Percentiles rank a stretch among this genome's conserved stretches.
Evolutionary conservation across 2,888 invertebrate genomes (phyloP).

Genomic region (Cryptophagus acutangulus): DNA sequence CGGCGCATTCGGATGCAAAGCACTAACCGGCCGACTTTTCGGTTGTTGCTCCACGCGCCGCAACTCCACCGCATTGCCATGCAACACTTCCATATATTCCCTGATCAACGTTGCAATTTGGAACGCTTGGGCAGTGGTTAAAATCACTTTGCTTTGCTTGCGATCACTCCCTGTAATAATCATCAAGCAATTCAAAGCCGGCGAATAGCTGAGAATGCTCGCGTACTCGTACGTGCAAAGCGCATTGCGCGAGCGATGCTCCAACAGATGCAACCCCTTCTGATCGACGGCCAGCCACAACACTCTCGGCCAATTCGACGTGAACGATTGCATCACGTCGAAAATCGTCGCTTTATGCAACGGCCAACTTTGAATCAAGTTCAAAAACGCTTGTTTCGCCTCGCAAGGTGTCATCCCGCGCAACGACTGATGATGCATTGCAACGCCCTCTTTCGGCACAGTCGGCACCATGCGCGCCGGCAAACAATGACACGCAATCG

Average conservation of each 20-base stretch:
- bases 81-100: slow-evolving; percentile 71
- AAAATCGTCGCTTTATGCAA: slow-evolving; percentile 89
- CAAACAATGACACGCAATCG: slow-evolving; percentile 74
- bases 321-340: slow-evolving; percentile 95
- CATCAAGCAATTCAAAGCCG: slow-evolving; percentile 87
- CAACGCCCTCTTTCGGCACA: slow-evolving; percentile 77
- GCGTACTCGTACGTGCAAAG: slow-evolving; percentile 88
- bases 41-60: slow-evolving; percentile 38
- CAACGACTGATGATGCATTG: slow-evolving; percentile 86
- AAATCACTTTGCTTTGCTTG: slow-evolving; percentile 87
- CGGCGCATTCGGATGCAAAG: slow-evolving; percentile 50
- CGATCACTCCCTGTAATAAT: slow-evolving; percentile 86
- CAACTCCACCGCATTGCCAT: slow-evolving; percentile 35
- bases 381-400: slow-evolving; percentile 88
- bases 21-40: slow-evolving; percentile 49
- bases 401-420: slow-evolving; percentile 80
- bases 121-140: slow-evolving; percentile 88
- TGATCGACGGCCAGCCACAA: slow-evolving; percentile 93
- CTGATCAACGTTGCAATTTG: slow-evolving; percentile 89
- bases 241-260: slow-evolving; percentile 81
- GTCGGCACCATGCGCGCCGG: slow-evolving; percentile 76
- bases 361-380: slow-evolving; percentile 90
- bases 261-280: slow-evolving; percentile 82
- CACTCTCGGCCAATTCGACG: slow-evolving; percentile 90
- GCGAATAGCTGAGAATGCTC: slow-evolving; percentile 85